Percentiles rank a stretch among this genome's conserved stretches.
phyloP scores from a whole-genome alignment of 2,113 vertebrate genomes.

The Pseudopodoces humilis region DNA sequence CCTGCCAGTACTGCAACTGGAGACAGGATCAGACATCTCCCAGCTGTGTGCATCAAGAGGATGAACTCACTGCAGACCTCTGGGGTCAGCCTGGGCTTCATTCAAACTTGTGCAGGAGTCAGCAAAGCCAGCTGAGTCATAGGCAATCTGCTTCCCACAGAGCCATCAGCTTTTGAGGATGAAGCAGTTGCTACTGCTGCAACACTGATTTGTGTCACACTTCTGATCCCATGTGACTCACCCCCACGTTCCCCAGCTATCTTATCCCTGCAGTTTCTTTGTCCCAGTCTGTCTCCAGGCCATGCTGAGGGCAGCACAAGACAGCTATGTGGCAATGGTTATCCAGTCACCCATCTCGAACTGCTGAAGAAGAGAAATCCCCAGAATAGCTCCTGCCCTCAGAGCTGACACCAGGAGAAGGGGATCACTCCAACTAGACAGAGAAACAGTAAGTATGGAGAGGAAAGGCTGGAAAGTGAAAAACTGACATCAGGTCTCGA shows the following conservation, averaged over 20 bases:
- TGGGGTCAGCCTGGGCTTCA: constrained; percentile 19
- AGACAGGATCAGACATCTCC: not conserved
- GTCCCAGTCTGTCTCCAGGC: not conserved
- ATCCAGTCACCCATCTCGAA: not conserved
- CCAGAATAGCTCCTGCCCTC: not conserved
- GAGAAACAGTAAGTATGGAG: not conserved
- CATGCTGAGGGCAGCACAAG: constrained; percentile 2
- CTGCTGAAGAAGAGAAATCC: not conserved
- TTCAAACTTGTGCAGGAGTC: constrained; percentile 42
- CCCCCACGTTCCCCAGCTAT: not conserved
- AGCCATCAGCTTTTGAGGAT: constrained; percentile 2
- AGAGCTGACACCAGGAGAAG: not conserved
- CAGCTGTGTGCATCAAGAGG: constrained; percentile 14
- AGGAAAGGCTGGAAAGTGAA: not conserved
- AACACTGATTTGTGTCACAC: not conserved
- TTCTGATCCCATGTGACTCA: constrained; percentile 5
- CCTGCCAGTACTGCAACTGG: not conserved
- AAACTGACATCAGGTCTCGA: not conserved
- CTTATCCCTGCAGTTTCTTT: not conserved
- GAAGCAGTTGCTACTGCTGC: constrained; percentile 24
- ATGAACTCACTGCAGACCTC: constrained; percentile 36
- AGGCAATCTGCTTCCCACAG: not conserved
- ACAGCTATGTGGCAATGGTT: not conserved
- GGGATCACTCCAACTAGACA: not conserved
- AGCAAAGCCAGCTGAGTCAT: constrained; percentile 48